Evolutionary conservation across 2,888 invertebrate genomes (phyloP), one percentile per base, ranked within the genome.

Genomic region (Pherbina coryleti): DNA sequence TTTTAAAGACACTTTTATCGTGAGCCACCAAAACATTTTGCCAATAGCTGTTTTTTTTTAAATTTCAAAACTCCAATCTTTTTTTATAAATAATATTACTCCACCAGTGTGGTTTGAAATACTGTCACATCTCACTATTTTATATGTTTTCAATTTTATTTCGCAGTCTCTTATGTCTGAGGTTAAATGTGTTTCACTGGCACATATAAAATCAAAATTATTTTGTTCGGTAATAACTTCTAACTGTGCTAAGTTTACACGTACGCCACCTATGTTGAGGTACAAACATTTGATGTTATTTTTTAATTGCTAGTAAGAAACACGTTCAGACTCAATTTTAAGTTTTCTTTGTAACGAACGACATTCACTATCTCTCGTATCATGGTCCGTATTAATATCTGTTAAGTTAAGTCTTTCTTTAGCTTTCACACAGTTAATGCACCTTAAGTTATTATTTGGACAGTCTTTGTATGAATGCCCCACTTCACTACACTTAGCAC

Each of bases 321-420:
- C 28, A 25, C 76, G 64, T n/a, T 64, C 34, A 34, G 17, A 9
- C n/a, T 64, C 64, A 17, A 34, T 17, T 71, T 66, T 78, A 25
- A n/a, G 55, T 17, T 55, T 78, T 49, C 28, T 49, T 17, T 71
- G 17, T 25, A 69, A 66, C 28, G 28, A 19, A 44, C 34, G 22
- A 19, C 73, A 78, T 0, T 67, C 22, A 0, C 19, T 34, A 25
- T 69, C 51, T 25, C 78, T 72, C 19, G 64, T 49, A 64, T 80
- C 77, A n/a, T 80, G 78, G 17, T 79, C 60, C 0, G 67, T 44
- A 31, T 69, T n/a, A 22, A 77, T 71, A 78, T n/a, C n/a, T n/a
- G n/a, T n/a, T n/a, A n/a, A n/a, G n/a, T n/a, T n/a, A n/a, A n/a
- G n/a, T n/a, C n/a, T n/a, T n/a, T n/a, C n/a, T n/a, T n/a, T n/a